Percentiles rank a stretch among this genome's conserved stretches.
Conservation (phyloP, 2,113 vertebrate species). For the Apeltes quadracus region DNA sequence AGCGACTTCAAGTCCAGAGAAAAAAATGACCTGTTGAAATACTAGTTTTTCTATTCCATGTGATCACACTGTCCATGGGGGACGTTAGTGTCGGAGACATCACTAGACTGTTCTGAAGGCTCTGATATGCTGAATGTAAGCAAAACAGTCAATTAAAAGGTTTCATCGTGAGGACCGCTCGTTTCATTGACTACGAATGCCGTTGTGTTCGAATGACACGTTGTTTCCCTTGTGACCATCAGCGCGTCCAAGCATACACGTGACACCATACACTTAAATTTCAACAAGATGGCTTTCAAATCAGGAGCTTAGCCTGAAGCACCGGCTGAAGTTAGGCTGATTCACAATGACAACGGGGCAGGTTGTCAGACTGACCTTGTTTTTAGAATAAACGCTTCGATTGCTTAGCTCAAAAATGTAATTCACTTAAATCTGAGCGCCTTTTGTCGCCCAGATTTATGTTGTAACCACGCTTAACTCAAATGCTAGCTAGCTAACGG, state of each 20-base stretch:
- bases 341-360: background rate
- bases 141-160: background rate
- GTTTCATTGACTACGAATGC: background rate
- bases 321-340: background rate
- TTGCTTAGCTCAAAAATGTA: background rate
- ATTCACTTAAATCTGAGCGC: background rate
- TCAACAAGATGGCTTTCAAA: background rate
- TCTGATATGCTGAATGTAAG: background rate
- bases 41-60: background rate
- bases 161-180: background rate
- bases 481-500: constrained; percentile 18
- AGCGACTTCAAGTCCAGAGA: background rate
- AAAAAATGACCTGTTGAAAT: background rate
- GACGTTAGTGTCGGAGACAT: background rate
- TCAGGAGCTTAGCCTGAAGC: background rate
- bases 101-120: background rate
- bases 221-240: constrained; percentile 3
- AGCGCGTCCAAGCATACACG: constrained; percentile 55
- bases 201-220: constrained; percentile 5
- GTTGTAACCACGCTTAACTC: constrained; percentile 20
- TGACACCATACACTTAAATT: constrained; percentile 32
- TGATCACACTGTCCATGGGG: background rate
- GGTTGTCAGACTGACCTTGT: background rate
- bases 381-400: background rate
- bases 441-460: too few species aligned